These are phyloP conservation scores for Beris morrisii DNA, from an alignment of 2,888 invertebrate genomes.

Conservation along the genomic window DNA sequence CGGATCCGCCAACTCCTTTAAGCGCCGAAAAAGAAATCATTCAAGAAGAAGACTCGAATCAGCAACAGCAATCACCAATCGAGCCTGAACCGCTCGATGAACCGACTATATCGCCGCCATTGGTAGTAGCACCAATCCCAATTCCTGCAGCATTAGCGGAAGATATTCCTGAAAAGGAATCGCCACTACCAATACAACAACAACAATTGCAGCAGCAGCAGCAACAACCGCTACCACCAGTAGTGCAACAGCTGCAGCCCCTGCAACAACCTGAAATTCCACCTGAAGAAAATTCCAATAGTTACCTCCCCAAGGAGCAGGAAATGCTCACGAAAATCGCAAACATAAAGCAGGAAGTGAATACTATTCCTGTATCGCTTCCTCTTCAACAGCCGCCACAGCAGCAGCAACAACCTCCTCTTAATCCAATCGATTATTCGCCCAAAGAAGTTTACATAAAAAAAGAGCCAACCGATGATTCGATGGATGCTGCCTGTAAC, in stretches of 20 bases:
- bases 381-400: conserved; percentile 54
- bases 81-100: conserved; percentile 32
- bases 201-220: background rate
- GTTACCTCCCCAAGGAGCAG: conserved; percentile 49
- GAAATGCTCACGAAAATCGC: conserved; percentile 55
- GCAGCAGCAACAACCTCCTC: conserved; percentile 42
- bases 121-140: conserved; percentile 33
- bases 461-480: conserved; percentile 57
- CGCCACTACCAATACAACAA: background rate
- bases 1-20: background rate
- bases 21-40: conserved; percentile 40
- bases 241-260: background rate
- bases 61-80: conserved; percentile 48
- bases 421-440: conserved; percentile 56
- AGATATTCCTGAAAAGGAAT: conserved; percentile 27
- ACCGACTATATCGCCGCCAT: conserved; percentile 23
- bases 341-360: conserved; percentile 54
- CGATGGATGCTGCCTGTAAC: conserved; percentile 56
- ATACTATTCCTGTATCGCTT: conserved; percentile 38
- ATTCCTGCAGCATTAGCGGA: background rate
- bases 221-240: background rate
- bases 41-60: conserved; percentile 53
- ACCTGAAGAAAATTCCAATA: conserved; percentile 16
- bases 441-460: conserved; percentile 66
- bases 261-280: background rate